Base-by-base conservation (phyloP, 2,797 vertebrate genomes). In the Delichon dasypus region DNA sequence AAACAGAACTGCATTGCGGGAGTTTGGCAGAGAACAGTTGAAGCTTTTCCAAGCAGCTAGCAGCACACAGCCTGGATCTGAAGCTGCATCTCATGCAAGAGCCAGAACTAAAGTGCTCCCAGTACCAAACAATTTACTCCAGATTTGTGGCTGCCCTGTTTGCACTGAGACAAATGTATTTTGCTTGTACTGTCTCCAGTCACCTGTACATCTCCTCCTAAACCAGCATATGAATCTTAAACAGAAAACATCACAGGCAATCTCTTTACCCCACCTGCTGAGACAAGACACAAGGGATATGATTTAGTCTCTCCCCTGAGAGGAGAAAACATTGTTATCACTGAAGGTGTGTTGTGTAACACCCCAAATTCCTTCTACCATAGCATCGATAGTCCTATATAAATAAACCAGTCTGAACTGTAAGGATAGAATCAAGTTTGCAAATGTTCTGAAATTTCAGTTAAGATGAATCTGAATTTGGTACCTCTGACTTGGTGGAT, bases 41-140 rank as follows among this genome's bases (percentile, higher is more conserved):
- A 72, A 79, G 74, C 55, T 89, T 92, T 90, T 89, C 88, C 92
- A 90, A 85, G 74, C 32, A 67, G 48, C 60, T 45, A 60, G 77
- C 42, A 78, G 70, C 9, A 38, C 58, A 70, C 15, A 45, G 71
- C 32, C 74, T 68, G 53, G 48, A 82, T 61, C 57, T 61, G 8
- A 88, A 88, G 72, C 32, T 21, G 34, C 16, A 80, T 36, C 55
- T 91, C 25, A n/a, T 14, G 11, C 54, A 89, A 73, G 38, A 77
- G 67, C 50, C 89, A 93, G 78, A 79, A 73, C 26, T 65, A 16
- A 87, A 47, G 44, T 8, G 20, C 58, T 81, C 74, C 67, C 44
- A 54, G 64, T 27, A 66, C 60, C 13, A 23, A 90, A 58, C 5
- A 1, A 64, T 89, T 74, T 68, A 68, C 17, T 94, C 53, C 5